A percentile compares a stretch with the other conserved stretches of the same genome.
phyloP scores from a whole-genome alignment of 1,140 invertebrate species.

The Hyposmocoma kahamanoa region DNA sequence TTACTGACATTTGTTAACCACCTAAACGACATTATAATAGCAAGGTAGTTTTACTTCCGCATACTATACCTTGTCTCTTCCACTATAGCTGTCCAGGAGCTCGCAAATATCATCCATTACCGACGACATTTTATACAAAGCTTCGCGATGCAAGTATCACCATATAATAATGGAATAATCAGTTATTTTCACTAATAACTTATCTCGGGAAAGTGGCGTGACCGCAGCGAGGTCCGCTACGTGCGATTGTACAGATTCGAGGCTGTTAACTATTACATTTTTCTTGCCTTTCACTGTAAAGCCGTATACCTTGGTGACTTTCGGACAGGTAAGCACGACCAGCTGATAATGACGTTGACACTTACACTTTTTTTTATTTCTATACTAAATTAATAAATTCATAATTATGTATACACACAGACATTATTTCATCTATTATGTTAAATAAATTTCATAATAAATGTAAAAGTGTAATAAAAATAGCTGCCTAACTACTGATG shows the following conservation, averaged over 20 bases:
- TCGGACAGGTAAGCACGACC: conserved; percentile 30
- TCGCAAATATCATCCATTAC: conserved; percentile 60
- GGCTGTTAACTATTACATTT: conserved; percentile 52
- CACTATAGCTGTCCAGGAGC: conserved; percentile 62
- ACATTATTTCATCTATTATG: too few species aligned
- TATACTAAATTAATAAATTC: too few species aligned
- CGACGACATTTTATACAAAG: conserved; percentile 43
- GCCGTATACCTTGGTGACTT: conserved; percentile 49
- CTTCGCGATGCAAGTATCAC: background rate
- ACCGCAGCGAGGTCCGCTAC: conserved; percentile 3
- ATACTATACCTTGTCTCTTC: conserved; percentile 64
- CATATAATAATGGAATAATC: background rate
- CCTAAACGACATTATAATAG: conserved; percentile 26
- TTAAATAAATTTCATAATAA: too few species aligned
- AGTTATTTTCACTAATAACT: conserved; percentile 29
- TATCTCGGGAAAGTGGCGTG: conserved; percentile 16
- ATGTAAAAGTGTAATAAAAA: too few species aligned
- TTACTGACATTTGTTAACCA: too few species aligned
- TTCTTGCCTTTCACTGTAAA: conserved; percentile 33
- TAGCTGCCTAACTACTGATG: too few species aligned
- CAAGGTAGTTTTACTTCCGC: conserved; percentile 42
- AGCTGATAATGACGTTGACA: conserved; percentile 23
- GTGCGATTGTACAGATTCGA: conserved; percentile 32
- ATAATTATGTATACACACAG: too few species aligned
- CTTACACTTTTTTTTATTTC: too few species aligned